Conservation (phyloP, 2,113 vertebrate genomes). For the Bufo gargarizans region DNA sequence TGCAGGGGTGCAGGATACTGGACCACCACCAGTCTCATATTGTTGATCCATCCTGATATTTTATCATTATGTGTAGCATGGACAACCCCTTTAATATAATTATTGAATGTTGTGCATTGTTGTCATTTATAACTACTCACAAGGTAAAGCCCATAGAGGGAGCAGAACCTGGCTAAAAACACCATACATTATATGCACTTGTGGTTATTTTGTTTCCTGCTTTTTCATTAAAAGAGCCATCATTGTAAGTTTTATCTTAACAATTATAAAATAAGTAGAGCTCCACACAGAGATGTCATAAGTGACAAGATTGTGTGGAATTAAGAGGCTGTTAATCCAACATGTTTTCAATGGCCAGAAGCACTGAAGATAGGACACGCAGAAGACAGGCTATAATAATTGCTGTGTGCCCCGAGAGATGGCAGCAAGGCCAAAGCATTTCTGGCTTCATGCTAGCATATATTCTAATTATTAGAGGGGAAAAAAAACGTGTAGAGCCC, state of each 20-base stretch:
- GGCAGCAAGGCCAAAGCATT: slow-evolving; percentile 81
- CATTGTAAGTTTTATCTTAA: not conserved
- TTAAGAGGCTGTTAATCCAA: slow-evolving; percentile 83
- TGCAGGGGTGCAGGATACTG: too few species aligned
- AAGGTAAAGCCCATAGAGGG: too few species aligned
- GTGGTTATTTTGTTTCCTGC: not conserved
- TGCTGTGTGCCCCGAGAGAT: slow-evolving; percentile 84
- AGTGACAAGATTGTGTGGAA: slow-evolving; percentile 80
- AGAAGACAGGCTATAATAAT: slow-evolving; percentile 81
- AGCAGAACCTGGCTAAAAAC: not conserved
- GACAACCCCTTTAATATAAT: too few species aligned
- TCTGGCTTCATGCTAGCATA: slow-evolving; percentile 77
- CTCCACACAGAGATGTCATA: slow-evolving; percentile 51
- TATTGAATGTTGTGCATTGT: too few species aligned
- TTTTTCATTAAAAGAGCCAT: not conserved
- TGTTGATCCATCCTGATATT: too few species aligned
- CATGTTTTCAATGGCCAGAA: slow-evolving; percentile 76
- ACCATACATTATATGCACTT: not conserved
- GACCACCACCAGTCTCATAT: too few species aligned
- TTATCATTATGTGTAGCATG: too few species aligned
- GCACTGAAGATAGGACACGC: slow-evolving; percentile 72
- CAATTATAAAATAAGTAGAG: slow-evolving; percentile 28
- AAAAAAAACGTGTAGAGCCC: slow-evolving; percentile 77
- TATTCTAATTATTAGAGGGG: slow-evolving; percentile 86
- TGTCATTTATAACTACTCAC: too few species aligned